Evolutionary conservation across 2,888 invertebrate species (phyloP).

Genomic region (Liopterus haemorrhoidalis): DNA sequence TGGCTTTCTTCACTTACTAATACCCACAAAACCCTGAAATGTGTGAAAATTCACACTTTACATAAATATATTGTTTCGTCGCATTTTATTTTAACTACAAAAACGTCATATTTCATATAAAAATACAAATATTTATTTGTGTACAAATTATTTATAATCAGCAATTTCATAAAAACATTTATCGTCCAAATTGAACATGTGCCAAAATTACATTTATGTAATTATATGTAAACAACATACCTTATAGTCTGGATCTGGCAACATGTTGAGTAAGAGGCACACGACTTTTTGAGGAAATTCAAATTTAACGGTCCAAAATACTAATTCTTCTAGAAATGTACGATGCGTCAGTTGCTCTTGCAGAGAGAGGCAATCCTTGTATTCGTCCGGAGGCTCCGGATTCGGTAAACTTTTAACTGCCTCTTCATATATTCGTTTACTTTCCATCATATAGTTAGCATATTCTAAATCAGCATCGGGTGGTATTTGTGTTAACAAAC

Average conservation of each 20-base stretch:
- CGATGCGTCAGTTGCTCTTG: conserved; percentile 73
- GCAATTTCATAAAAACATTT: conserved; percentile 6
- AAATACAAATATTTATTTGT: conserved; percentile 4
- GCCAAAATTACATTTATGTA: background rate
- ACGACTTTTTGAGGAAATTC: conserved; percentile 97
- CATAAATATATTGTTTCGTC: too few relatives aligned
- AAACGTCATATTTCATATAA: too few relatives aligned
- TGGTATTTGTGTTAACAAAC: conserved; percentile 60
- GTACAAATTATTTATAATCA: conserved; percentile 6
- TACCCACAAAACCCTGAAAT: too few relatives aligned
- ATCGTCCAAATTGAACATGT: conserved; percentile 1
- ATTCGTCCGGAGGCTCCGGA: conserved; percentile 66
- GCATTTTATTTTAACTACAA: too few relatives aligned
- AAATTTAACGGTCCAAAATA: conserved; percentile 96
- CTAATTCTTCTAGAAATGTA: conserved; percentile 87
- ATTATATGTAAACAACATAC: conserved; percentile 43
- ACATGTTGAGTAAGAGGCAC: conserved; percentile 87
- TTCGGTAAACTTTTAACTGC: conserved; percentile 72
- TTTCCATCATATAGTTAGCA: conserved; percentile 66
- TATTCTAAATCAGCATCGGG: conserved; percentile 63
- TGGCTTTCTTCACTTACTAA: too few relatives aligned
- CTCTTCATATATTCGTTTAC: conserved; percentile 69
- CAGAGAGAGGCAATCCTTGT: conserved; percentile 73
- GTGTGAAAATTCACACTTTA: too few relatives aligned
- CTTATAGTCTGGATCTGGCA: conserved; percentile 93